Conservation (phyloP, 2,113 vertebrate species). For the Girardinichthys multiradiatus region DNA sequence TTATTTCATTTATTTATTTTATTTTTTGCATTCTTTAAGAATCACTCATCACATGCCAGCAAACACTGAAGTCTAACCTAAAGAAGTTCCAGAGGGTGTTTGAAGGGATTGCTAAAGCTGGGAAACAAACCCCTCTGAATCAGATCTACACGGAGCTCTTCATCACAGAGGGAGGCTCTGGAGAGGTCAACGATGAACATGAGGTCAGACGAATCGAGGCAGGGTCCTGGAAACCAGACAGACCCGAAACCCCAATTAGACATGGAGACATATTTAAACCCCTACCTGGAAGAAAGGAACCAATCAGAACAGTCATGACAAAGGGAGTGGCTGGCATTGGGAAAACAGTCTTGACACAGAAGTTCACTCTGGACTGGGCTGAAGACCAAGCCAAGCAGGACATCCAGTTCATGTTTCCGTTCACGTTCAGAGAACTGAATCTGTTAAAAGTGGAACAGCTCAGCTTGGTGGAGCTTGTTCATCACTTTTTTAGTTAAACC, state of each 20-base stretch:
- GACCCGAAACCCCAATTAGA: conserved; percentile 13
- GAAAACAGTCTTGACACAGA: conserved; percentile 27
- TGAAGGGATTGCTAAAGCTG: no score
- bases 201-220: conserved; percentile 57
- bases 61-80: no score
- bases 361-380: conserved; percentile 30
- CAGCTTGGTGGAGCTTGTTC: conserved; percentile 32
- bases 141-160: conserved; percentile 62
- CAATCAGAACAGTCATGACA: conserved; percentile 28
- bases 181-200: conserved; percentile 37
- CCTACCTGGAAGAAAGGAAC: conserved; percentile 15
- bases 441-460: conserved; percentile 14
- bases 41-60: no score
- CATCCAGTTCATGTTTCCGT: conserved; percentile 28
- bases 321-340: conserved; percentile 27
- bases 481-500: conserved; percentile 28
- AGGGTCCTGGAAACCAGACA: conserved; percentile 28
- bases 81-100: no score
- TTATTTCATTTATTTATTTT: no score
- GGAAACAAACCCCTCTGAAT: no score
- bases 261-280: conserved; percentile 23
- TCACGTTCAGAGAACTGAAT: conserved; percentile 45
- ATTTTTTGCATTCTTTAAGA: no score
- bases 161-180: conserved; percentile 51
- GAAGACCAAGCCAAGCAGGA: conserved; percentile 19